These are phyloP conservation scores for Trogon surrucura DNA, from an alignment of 2,113 vertebrate species.

Conservation along the genomic window DNA sequence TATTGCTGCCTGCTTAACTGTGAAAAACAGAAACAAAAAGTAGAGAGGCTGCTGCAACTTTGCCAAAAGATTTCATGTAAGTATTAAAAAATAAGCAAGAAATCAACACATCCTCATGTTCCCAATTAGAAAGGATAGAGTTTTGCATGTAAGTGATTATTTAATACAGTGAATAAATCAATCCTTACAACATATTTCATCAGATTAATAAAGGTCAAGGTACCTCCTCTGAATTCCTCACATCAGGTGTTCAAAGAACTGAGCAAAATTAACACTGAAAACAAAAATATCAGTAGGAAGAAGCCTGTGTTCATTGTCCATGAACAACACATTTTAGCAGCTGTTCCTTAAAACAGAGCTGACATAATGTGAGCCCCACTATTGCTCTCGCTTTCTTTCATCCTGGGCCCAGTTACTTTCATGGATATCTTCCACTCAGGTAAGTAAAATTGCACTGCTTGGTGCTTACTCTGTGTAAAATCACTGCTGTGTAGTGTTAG, in stretches of 20 bases:
- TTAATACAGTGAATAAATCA: neutral
- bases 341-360: neutral
- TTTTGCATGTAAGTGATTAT: neutral
- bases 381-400: neutral
- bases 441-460: neutral
- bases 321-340: neutral
- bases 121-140: neutral
- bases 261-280: neutral
- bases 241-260: neutral
- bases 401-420: fast-evolving
- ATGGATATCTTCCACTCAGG: fast-evolving
- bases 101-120: neutral
- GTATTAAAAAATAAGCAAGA: slow-evolving; percentile 23
- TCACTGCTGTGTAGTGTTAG: neutral
- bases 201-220: neutral
- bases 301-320: neutral
- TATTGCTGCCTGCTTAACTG: slow-evolving; percentile 29
- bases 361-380: neutral
- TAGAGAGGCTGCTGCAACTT: neutral
- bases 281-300: neutral
- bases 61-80: slow-evolving; percentile 42
- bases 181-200: neutral
- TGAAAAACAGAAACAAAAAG: slow-evolving; percentile 32
- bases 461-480: neutral
- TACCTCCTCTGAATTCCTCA: neutral